These are phyloP conservation scores for Cathartes aura DNA, from an alignment of 2,113 vertebrate genomes.

Conservation along the genomic window DNA sequence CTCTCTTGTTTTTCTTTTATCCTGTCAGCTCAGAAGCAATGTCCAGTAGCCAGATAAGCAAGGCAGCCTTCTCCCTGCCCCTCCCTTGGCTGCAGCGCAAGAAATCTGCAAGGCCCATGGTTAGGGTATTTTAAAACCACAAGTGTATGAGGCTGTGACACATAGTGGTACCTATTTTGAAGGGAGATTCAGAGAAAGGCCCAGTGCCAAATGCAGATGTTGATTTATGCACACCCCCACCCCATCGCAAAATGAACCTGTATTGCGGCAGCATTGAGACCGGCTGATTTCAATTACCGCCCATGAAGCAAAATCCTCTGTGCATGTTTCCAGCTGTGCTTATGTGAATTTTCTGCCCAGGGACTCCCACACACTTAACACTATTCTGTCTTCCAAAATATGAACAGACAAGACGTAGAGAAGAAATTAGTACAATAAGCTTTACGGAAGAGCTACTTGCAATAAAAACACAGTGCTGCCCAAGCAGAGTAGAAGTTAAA, in stretches of 20 bases:
- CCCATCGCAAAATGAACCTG: not conserved
- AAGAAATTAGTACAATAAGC: not conserved
- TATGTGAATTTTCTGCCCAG: not conserved
- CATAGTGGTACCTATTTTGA: not conserved
- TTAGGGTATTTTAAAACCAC: not conserved
- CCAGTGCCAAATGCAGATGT: not conserved
- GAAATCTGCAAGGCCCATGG: not conserved
- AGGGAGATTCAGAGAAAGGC: not conserved
- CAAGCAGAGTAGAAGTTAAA: not conserved
- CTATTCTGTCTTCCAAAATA: not conserved
- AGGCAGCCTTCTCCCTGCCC: not conserved
- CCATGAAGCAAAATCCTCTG: not conserved
- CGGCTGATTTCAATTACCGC: not conserved
- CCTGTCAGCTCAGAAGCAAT: not conserved
- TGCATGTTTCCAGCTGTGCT: not conserved
- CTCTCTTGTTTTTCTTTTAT: conserved; percentile 15
- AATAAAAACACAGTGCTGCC: not conserved
- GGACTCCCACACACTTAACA: not conserved
- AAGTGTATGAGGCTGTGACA: not conserved
- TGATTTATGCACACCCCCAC: not conserved
- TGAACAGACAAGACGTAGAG: not conserved
- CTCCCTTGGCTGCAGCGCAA: not conserved
- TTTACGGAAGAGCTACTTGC: not conserved
- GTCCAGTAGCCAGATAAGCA: conserved; percentile 30
- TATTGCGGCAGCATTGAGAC: not conserved